Percentiles rank a stretch among this genome's conserved stretches.
phyloP scores from a whole-genome alignment of 2,888 invertebrate genomes.

The Globia sparganii region DNA sequence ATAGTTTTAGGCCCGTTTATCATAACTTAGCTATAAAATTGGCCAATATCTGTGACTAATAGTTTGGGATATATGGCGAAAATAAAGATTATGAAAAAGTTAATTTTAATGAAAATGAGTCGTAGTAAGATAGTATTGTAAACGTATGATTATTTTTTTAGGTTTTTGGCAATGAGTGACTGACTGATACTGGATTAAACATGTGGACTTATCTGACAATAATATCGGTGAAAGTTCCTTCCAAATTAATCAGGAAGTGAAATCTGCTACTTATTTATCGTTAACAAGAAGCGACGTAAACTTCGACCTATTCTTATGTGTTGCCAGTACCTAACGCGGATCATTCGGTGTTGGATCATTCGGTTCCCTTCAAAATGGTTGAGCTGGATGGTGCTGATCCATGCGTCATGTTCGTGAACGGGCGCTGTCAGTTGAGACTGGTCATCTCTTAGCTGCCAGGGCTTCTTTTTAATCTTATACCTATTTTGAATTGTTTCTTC shows the following conservation, averaged over 20 bases:
- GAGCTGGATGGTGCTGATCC: too few relatives aligned
- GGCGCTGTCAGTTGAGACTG: too few relatives aligned
- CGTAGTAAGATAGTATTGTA: constrained; percentile 18
- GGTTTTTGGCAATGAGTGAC: neutral
- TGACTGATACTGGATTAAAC: constrained; percentile 15
- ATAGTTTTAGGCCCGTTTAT: neutral
- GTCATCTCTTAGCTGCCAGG: too few relatives aligned
- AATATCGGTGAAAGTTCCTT: constrained; percentile 19
- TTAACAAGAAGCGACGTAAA: neutral
- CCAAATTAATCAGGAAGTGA: constrained; percentile 17
- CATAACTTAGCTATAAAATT: neutral
- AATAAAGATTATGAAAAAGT: constrained; percentile 1
- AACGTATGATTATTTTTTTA: constrained; percentile 12
- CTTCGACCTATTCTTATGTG: constrained; percentile 7
- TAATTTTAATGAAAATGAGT: constrained; percentile 19
- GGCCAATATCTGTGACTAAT: neutral
- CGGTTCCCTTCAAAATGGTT: too few relatives aligned
- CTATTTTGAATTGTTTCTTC: too few relatives aligned
- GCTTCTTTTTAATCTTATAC: too few relatives aligned
- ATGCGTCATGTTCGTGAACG: too few relatives aligned
- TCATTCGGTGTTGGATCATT: too few relatives aligned
- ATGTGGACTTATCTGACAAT: constrained; percentile 12
- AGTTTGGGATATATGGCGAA: neutral
- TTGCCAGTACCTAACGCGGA: neutral
- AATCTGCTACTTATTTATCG: neutral